Percentiles rank a stretch among this genome's conserved stretches.
Evolutionary conservation across 2,888 invertebrate species (phyloP).

Genomic region (Torymus tubicola): DNA sequence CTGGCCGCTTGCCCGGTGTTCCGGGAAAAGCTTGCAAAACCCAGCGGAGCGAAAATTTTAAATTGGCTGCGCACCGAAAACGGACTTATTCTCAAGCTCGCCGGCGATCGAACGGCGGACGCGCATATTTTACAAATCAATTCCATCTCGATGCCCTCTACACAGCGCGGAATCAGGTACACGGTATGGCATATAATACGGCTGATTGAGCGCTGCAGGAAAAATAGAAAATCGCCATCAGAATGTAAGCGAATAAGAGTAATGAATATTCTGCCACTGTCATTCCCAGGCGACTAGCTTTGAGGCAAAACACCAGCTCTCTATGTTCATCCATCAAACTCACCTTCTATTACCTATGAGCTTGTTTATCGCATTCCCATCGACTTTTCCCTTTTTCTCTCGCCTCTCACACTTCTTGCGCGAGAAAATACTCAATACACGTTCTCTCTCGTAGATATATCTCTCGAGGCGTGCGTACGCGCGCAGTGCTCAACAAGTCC

Average conservation of each 20-base stretch:
- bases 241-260: too few species aligned
- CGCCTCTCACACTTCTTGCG: neutral
- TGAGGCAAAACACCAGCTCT: too few species aligned
- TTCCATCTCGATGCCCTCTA: too few species aligned
- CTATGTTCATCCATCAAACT: conserved; percentile 32
- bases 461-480: neutral
- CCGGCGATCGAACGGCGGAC: too few species aligned
- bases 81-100: neutral
- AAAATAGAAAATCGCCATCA: too few species aligned
- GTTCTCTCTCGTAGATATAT: neutral
- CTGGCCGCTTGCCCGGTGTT: too few species aligned
- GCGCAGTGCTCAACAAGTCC: conserved; percentile 32
- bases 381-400: neutral
- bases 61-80: conserved; percentile 22
- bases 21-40: neutral
- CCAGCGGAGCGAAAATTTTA: conserved; percentile 35
- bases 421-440: neutral
- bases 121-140: too few species aligned
- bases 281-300: neutral
- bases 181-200: too few species aligned
- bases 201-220: too few species aligned
- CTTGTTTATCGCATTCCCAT: conserved; percentile 32
- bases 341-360: conserved; percentile 22
- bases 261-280: too few species aligned
- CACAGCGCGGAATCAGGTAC: too few species aligned